Conservation (phyloP, 1,140 invertebrate genomes). For the Drosophila subobscura region DNA sequence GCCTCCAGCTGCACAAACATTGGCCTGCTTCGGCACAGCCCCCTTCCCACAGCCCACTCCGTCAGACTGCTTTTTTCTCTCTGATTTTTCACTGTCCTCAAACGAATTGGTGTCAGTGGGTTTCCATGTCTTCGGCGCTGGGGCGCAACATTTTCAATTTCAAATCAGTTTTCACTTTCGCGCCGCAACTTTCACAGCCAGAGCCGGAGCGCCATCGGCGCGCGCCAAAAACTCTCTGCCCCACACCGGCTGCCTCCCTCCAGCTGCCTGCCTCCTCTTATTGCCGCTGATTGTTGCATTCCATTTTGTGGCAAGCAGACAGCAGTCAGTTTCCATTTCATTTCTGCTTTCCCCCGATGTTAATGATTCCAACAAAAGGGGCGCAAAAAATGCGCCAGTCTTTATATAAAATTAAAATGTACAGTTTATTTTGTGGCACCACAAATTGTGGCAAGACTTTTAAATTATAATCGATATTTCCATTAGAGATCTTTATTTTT, state of each 20-base stretch:
- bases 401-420: slow-evolving; percentile 1
- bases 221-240: not conserved
- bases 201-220: slow-evolving; percentile 1
- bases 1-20: slow-evolving; percentile 50
- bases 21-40: not conserved
- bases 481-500: too few species aligned
- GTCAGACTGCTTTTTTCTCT: not conserved
- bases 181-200: slow-evolving; percentile 60
- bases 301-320: slow-evolving; percentile 16
- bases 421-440: slow-evolving; percentile 15
- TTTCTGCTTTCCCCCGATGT: slow-evolving; percentile 23
- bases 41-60: not conserved
- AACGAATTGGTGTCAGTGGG: slow-evolving; percentile 65
- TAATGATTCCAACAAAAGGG: not conserved
- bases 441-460: not conserved
- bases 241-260: not conserved
- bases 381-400: not conserved
- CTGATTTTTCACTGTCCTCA: slow-evolving; percentile 6
- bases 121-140: slow-evolving; percentile 48
- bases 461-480: too few species aligned
- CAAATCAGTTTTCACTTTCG: slow-evolving; percentile 69
- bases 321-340: slow-evolving; percentile 35
- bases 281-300: slow-evolving; percentile 23
- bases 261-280: not conserved
- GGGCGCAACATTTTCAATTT: slow-evolving; percentile 51